Percentiles rank a stretch among this genome's conserved stretches.
phyloP scores from a whole-genome alignment of 1,140 invertebrate species.

The Drosophila malerkotliana region DNA sequence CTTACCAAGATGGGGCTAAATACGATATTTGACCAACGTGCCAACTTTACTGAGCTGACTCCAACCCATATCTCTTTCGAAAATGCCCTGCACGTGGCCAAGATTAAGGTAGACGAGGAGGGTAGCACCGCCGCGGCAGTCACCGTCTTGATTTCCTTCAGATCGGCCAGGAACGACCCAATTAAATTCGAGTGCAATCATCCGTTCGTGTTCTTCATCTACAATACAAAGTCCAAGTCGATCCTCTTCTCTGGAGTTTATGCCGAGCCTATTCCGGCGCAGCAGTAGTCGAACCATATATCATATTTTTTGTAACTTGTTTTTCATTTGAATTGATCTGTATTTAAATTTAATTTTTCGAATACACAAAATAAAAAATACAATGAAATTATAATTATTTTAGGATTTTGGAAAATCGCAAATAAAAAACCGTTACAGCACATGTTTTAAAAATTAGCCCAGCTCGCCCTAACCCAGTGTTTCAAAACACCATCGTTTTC shows the following conservation, averaged over 20 bases:
- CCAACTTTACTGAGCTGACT: slow-evolving; percentile 87
- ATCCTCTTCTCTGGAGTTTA: slow-evolving; percentile 92
- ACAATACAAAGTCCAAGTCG: slow-evolving; percentile 87
- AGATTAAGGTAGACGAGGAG: slow-evolving; percentile 92
- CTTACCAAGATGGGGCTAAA: slow-evolving; percentile 88
- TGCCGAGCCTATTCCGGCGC: slow-evolving; percentile 9
- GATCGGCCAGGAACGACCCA: slow-evolving; percentile 92
- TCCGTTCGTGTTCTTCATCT: slow-evolving; percentile 93
- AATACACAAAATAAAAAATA: no score
- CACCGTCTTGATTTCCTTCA: slow-evolving; percentile 90
- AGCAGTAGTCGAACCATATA: not conserved
- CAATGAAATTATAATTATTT: no score
- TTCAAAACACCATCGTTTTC: not conserved
- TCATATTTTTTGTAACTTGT: no score
- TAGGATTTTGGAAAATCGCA: no score
- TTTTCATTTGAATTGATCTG: no score
- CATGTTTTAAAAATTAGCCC: not conserved
- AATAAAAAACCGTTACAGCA: no score
- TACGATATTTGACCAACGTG: slow-evolving; percentile 85
- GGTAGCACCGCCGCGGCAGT: slow-evolving; percentile 91
- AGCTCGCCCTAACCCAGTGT: not conserved
- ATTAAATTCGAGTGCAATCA: slow-evolving; percentile 92
- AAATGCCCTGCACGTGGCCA: slow-evolving; percentile 90
- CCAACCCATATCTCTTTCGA: slow-evolving; percentile 85
- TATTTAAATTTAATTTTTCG: no score